Evolutionary conservation across 2,888 invertebrate species (phyloP).

Genomic region (Lucinisca nassula): DNA sequence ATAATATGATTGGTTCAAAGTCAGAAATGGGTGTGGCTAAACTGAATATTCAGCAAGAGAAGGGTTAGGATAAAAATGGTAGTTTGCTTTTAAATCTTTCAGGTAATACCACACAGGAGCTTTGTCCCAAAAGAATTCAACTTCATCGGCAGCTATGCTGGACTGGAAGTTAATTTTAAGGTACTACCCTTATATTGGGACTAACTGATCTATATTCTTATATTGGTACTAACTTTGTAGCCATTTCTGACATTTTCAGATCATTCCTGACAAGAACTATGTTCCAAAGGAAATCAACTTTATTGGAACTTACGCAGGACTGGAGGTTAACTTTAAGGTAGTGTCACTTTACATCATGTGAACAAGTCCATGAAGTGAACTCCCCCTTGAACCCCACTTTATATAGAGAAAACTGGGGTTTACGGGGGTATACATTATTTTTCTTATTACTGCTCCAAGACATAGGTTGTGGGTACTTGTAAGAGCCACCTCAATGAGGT

Average conservation of each 20-base stretch:
- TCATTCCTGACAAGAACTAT: slow-evolving; percentile 76
- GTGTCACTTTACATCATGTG: slow-evolving; percentile 16
- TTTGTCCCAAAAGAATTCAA: slow-evolving; percentile 83
- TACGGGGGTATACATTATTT: no score
- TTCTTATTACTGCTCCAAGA: no score
- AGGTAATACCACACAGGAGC: slow-evolving; percentile 79
- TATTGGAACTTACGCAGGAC: slow-evolving; percentile 91
- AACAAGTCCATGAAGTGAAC: no score
- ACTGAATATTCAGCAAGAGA: no score
- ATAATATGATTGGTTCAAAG: no score
- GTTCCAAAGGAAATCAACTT: slow-evolving; percentile 85
- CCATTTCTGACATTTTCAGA: slow-evolving; percentile 69
- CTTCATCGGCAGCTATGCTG: slow-evolving; percentile 91
- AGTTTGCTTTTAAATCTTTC: slow-evolving; percentile 11
- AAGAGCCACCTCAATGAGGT: no score
- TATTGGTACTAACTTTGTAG: neutral
- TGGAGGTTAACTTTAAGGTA: slow-evolving; percentile 91
- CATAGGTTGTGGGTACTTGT: no score
- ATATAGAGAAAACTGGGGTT: no score
- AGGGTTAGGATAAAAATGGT: no score
- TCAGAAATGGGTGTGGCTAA: no score
- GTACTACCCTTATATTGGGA: slow-evolving; percentile 71
- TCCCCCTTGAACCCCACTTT: no score
- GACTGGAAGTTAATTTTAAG: slow-evolving; percentile 91
- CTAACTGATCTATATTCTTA: neutral